Conservation (phyloP, 37 sponge, comb jelly and placozoan species). For the Hormiphora californensis region DNA sequence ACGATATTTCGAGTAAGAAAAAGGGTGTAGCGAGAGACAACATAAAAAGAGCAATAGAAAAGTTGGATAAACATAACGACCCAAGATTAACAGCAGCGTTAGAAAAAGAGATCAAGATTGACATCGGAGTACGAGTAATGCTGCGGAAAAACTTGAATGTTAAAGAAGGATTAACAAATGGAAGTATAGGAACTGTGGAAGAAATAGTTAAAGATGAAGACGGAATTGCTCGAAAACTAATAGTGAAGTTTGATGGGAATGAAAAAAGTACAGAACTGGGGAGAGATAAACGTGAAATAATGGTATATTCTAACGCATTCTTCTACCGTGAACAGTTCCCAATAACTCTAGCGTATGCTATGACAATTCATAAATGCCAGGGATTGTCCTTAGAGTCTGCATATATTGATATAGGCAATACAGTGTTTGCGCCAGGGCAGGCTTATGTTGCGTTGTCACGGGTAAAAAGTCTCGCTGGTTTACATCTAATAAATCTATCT, state of each 20-base stretch:
- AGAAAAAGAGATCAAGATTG: slow-evolving; percentile 48
- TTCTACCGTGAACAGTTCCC: slow-evolving; percentile 60
- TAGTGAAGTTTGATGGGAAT: slow-evolving; percentile 62
- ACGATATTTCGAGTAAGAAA: slow-evolving; percentile 63
- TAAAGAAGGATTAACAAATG: slow-evolving; percentile 58
- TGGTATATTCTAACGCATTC: slow-evolving; percentile 49
- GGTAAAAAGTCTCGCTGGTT: slow-evolving; percentile 44
- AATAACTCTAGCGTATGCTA: slow-evolving; percentile 55
- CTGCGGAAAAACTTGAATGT: slow-evolving; percentile 60
- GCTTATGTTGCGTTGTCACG: slow-evolving; percentile 65
- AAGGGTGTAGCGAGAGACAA: too few relatives aligned
- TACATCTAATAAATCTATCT: too few relatives aligned
- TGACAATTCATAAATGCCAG: slow-evolving; percentile 58
- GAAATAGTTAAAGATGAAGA: too few relatives aligned
- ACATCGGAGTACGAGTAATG: slow-evolving; percentile 66
- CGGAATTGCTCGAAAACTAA: slow-evolving; percentile 35
- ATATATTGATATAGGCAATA: slow-evolving; percentile 58
- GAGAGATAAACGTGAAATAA: slow-evolving; percentile 55
- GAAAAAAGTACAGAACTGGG: too few relatives aligned
- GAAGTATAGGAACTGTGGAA: slow-evolving; percentile 58
- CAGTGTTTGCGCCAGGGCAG: slow-evolving; percentile 59
- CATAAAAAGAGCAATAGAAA: slow-evolving; percentile 52
- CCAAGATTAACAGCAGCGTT: slow-evolving; percentile 66
- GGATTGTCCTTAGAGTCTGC: slow-evolving; percentile 60
- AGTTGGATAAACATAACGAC: slow-evolving; percentile 59